These are phyloP conservation scores for Notolepis coatsorum DNA, from an alignment of 2,797 vertebrate genomes.

Conservation along the genomic window DNA sequence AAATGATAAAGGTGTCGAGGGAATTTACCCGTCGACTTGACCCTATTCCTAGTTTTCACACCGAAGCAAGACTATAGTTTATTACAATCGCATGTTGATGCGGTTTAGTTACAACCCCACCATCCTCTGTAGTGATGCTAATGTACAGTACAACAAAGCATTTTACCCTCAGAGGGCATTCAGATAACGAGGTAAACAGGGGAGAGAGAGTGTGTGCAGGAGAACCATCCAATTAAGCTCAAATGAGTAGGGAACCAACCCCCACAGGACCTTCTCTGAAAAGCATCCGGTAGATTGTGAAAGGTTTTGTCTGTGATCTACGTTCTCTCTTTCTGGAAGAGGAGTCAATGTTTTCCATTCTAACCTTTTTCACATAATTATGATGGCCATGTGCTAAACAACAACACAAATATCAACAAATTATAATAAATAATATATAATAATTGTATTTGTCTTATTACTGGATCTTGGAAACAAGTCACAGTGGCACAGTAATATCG, in stretches of 20 bases:
- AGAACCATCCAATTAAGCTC: slow-evolving; percentile 59
- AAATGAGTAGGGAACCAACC: slow-evolving; percentile 14
- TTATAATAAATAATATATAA: too few relatives aligned
- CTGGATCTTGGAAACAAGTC: too few relatives aligned
- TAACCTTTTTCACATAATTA: background rate
- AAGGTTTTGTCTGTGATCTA: background rate
- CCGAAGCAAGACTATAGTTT: background rate
- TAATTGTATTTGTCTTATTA: too few relatives aligned
- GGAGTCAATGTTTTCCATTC: background rate
- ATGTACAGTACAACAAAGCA: slow-evolving; percentile 39
- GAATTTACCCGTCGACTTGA: too few relatives aligned
- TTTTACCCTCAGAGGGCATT: slow-evolving; percentile 38
- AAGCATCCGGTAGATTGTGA: slow-evolving; percentile 18
- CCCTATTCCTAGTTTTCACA: background rate
- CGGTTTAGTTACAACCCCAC: background rate
- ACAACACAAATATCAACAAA: too few relatives aligned
- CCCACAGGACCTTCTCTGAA: slow-evolving; percentile 14
- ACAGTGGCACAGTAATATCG: too few relatives aligned
- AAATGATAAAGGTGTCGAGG: too few relatives aligned
- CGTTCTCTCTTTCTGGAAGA: background rate
- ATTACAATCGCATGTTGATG: background rate
- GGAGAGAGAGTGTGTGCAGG: slow-evolving; percentile 18
- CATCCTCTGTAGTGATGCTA: slow-evolving; percentile 27
- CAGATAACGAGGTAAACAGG: slow-evolving; percentile 39
- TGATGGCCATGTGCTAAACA: too few relatives aligned